Evolutionary conservation across 2,113 vertebrate genomes (phyloP).

Genomic region (Irena cyanogastra): DNA sequence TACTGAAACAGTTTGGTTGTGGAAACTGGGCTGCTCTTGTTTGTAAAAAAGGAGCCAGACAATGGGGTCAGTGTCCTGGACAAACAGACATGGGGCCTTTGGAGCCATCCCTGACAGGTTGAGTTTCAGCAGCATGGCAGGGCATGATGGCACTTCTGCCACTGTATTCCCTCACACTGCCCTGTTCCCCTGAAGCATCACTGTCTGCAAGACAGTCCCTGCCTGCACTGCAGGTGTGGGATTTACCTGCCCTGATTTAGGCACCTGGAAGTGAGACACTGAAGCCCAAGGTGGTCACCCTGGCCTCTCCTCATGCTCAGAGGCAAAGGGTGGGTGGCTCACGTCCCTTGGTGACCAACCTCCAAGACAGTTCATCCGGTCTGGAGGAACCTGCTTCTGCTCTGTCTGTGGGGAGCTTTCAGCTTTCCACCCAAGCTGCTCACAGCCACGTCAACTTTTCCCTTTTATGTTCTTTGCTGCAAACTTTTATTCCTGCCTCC

Average conservation of each 20-base stretch:
- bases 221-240: rapidly evolving
- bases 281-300: neutral
- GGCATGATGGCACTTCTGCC: neutral
- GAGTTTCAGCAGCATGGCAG: neutral
- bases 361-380: neutral
- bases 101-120: neutral
- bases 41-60: neutral
- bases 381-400: neutral
- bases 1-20: neutral
- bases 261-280: neutral
- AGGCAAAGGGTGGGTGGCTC: neutral
- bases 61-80: neutral
- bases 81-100: neutral
- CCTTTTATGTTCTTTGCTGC: neutral
- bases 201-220: neutral
- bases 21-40: neutral
- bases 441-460: neutral
- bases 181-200: rapidly evolving
- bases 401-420: neutral
- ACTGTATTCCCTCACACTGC: rapidly evolving
- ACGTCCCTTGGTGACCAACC: neutral
- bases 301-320: neutral
- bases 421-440: neutral
- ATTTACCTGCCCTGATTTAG: neutral
- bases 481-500: neutral